These are phyloP conservation scores for Dermatemys mawii DNA, from an alignment of 2,113 vertebrate genomes.

Conservation along the genomic window DNA sequence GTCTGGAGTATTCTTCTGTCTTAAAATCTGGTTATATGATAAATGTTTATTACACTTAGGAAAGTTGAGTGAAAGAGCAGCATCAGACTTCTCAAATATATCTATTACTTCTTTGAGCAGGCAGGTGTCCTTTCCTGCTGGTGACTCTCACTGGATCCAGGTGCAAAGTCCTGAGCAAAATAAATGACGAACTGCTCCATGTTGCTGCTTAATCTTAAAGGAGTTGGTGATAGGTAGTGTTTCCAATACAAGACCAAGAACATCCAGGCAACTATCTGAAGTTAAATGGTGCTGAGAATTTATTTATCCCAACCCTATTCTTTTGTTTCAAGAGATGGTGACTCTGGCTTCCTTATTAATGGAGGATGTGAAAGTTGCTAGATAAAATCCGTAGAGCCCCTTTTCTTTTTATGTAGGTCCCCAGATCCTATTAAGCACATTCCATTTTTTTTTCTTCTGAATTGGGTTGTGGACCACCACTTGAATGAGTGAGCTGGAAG, in stretches of 20 bases:
- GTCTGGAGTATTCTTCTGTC: background rate
- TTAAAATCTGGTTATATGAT: background rate
- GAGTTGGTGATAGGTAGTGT: background rate
- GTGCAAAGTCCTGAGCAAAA: accelerated
- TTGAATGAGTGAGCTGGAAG: background rate
- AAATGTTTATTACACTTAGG: background rate
- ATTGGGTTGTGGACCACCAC: background rate
- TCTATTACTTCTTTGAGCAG: background rate
- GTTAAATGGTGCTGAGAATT: background rate
- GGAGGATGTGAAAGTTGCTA: background rate
- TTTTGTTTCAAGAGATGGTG: accelerated
- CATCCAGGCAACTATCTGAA: background rate
- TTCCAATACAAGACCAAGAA: background rate
- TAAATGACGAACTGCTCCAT: background rate
- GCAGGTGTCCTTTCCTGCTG: background rate
- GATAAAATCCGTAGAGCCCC: background rate
- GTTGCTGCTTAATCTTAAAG: background rate
- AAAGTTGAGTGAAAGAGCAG: background rate
- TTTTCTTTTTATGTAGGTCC: background rate
- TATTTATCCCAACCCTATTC: background rate
- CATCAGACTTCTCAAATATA: accelerated
- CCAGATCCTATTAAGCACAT: background rate
- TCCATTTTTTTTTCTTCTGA: background rate
- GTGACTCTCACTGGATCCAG: accelerated
- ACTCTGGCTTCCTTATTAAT: accelerated